Evolutionary conservation across 2,113 vertebrate species (phyloP).

Genomic region (Tor tambroides): DNA sequence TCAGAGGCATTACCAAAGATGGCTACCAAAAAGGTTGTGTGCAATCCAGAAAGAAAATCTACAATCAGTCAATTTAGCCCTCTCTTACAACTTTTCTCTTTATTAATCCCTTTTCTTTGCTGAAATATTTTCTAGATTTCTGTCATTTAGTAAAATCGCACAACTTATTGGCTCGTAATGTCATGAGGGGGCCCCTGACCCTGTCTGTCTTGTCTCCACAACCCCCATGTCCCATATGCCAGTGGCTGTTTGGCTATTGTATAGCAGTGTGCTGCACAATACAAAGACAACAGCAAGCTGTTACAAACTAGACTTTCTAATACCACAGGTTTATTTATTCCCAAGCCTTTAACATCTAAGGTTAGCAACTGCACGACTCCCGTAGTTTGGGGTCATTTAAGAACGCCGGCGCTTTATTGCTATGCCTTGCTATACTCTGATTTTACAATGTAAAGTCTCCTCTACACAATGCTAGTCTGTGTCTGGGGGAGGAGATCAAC

Average conservation of each 20-base stretch:
- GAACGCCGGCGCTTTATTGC: background rate
- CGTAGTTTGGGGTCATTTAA: constrained; percentile 3
- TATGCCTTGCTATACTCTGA: background rate
- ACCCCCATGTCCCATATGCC: background rate
- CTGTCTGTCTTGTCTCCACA: background rate
- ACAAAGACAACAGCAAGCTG: background rate
- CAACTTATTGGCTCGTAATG: background rate
- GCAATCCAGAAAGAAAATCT: background rate
- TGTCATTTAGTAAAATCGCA: background rate
- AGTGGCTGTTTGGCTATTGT: background rate
- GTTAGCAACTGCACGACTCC: background rate
- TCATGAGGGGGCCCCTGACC: background rate
- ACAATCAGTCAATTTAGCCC: background rate
- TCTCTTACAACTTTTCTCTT: background rate
- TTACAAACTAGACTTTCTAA: background rate
- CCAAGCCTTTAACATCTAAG: background rate
- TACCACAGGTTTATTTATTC: background rate
- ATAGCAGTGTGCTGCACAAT: background rate
- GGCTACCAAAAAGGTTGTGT: background rate
- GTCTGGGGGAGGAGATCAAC: constrained; percentile 69
- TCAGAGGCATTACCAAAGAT: background rate
- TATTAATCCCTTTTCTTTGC: background rate
- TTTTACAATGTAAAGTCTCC: constrained; percentile 7
- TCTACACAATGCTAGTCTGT: constrained; percentile 21
- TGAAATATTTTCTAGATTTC: background rate